Conservation (phyloP, 2,797 vertebrate species). For the Artibeus jamaicensis region DNA sequence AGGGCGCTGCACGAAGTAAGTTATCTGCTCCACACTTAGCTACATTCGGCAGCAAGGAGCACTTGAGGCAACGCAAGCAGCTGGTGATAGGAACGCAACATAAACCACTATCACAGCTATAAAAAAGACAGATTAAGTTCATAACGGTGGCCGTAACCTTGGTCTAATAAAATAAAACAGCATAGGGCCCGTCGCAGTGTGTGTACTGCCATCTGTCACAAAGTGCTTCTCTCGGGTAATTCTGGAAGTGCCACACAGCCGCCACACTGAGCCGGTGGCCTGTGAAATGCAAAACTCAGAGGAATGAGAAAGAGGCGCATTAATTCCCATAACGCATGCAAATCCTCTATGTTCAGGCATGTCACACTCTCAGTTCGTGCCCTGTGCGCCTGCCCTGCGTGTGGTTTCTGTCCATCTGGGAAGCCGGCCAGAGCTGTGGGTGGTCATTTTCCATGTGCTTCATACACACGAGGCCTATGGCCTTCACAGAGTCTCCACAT, state of each 20-base stretch:
- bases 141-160: slow-evolving; percentile 76
- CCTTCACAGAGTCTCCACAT: neutral
- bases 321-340: slow-evolving; percentile 66
- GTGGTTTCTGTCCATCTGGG: neutral
- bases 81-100: slow-evolving; percentile 50
- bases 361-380: neutral
- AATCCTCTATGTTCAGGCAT: slow-evolving; percentile 45
- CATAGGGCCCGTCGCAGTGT: slow-evolving; percentile 67
- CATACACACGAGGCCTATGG: neutral
- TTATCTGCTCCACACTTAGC: slow-evolving; percentile 50
- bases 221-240: slow-evolving; percentile 69
- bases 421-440: neutral
- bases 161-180: slow-evolving; percentile 75
- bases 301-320: slow-evolving; percentile 67
- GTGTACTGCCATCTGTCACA: slow-evolving; percentile 78
- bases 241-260: slow-evolving; percentile 65
- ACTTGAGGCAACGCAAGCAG: slow-evolving; percentile 66
- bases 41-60: slow-evolving; percentile 17
- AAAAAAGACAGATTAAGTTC: slow-evolving; percentile 76
- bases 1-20: neutral
- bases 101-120: slow-evolving; percentile 69
- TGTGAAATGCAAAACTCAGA: slow-evolving; percentile 73
- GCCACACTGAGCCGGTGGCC: slow-evolving; percentile 71
- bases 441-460: neutral
- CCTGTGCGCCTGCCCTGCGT: neutral